These are phyloP conservation scores for Manduca sexta DNA, from an alignment of 1,140 invertebrate species.

Conservation along the genomic window DNA sequence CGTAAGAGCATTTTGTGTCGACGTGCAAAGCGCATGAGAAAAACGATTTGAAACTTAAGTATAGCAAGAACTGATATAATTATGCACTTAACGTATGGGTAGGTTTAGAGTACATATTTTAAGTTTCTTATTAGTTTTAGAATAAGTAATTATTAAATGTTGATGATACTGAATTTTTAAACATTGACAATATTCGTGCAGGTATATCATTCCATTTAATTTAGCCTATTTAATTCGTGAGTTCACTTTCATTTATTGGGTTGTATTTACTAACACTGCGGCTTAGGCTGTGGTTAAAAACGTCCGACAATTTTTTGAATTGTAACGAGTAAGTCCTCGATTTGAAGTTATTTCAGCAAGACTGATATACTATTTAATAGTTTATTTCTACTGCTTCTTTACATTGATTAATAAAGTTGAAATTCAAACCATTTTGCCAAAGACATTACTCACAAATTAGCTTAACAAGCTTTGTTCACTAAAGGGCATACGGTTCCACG, in stretches of 20 bases:
- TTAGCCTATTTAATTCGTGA: neutral
- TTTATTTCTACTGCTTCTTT: slow-evolving; percentile 10
- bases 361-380: slow-evolving; percentile 23
- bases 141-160: slow-evolving; percentile 1
- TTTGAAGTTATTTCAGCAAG: slow-evolving; percentile 17
- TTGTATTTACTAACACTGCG: too few relatives aligned
- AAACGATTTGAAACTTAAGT: neutral
- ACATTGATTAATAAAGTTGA: slow-evolving; percentile 2
- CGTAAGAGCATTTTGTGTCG: too few relatives aligned
- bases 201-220: slow-evolving; percentile 4
- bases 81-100: neutral
- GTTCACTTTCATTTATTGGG: too few relatives aligned
- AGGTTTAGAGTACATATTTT: neutral
- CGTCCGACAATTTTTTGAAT: neutral
- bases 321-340: neutral
- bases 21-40: too few relatives aligned
- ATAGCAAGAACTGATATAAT: neutral
- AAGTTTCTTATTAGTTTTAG: too few relatives aligned
- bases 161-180: slow-evolving; percentile 9
- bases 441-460: slow-evolving; percentile 7
- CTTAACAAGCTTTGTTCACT: slow-evolving; percentile 19
- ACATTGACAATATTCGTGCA: slow-evolving; percentile 31
- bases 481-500: neutral
- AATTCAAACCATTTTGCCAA: neutral
- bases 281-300: too few relatives aligned